Evolutionary conservation across 2,797 vertebrate genomes (phyloP).

Genomic region (Sparidentex hasta): DNA sequence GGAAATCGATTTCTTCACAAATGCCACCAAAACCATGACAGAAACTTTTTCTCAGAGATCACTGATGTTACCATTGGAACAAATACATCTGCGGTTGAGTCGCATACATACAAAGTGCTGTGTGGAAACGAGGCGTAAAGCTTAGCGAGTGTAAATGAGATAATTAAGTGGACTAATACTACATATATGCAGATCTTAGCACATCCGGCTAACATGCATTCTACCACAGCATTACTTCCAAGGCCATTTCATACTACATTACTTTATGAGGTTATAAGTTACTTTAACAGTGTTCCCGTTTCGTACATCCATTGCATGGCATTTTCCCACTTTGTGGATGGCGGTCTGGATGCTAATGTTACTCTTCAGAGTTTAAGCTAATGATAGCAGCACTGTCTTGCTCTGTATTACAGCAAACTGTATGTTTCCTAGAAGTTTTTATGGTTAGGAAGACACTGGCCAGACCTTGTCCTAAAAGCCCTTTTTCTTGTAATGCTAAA

Average conservation of each 20-base stretch:
- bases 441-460: not conserved
- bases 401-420: too few species aligned
- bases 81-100: too few species aligned
- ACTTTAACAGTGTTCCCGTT: not conserved
- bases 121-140: not conserved
- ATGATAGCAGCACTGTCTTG: not conserved
- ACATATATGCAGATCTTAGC: not conserved
- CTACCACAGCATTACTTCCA: too few species aligned
- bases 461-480: too few species aligned
- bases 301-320: too few species aligned
- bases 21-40: too few species aligned
- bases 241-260: not conserved
- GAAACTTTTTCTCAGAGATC: too few species aligned
- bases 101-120: too few species aligned
- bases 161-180: not conserved
- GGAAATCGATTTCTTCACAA: too few species aligned
- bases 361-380: not conserved
- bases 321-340: not conserved
- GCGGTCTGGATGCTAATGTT: not conserved
- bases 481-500: too few species aligned
- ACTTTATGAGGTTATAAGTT: not conserved
- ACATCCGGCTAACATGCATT: not conserved
- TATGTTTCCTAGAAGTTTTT: not conserved
- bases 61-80: too few species aligned
- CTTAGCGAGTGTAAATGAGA: not conserved